Percentiles rank a stretch among this genome's conserved stretches.
These are phyloP conservation scores for Ibidorhyncha struthersii DNA, from an alignment of 2,113 vertebrate species.

Conservation along the genomic window DNA sequence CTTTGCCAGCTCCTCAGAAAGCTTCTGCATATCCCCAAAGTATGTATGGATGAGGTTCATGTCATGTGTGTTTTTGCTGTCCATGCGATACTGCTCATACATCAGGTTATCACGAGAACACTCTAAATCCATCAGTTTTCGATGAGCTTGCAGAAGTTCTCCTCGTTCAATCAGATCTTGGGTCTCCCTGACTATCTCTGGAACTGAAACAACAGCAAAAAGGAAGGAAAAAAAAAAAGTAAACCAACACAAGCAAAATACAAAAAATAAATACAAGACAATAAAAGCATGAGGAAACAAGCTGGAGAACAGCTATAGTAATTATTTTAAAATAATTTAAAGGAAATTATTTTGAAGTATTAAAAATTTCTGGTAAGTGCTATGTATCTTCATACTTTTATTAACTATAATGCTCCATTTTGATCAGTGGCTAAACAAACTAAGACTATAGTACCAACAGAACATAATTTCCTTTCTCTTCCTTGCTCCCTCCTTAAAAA, in stretches of 20 bases:
- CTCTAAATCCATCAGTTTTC: constrained; percentile 95
- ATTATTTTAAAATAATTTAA: background rate
- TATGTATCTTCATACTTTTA: background rate
- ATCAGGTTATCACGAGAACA: constrained; percentile 93
- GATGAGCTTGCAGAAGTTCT: constrained; percentile 90
- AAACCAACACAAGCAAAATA: background rate
- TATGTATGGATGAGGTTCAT: constrained; percentile 93
- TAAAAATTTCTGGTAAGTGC: background rate
- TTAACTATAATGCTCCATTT: background rate
- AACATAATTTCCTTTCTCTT: background rate
- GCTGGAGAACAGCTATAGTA: background rate
- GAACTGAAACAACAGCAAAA: constrained; percentile 78
- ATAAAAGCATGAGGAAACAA: background rate
- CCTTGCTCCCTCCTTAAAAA: background rate
- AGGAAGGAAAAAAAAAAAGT: background rate
- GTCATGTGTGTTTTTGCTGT: constrained; percentile 91
- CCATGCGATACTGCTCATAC: constrained; percentile 97
- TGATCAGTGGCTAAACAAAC: background rate
- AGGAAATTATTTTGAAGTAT: background rate
- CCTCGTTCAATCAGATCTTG: constrained; percentile 90
- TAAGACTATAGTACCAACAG: background rate
- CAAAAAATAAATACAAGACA: background rate
- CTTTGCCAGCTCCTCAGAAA: constrained; percentile 93
- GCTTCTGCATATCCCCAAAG: constrained; percentile 89
- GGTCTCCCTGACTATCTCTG: constrained; percentile 92